Conservation (phyloP, 2,888 invertebrate species). For the Emmelina monodactyla region DNA sequence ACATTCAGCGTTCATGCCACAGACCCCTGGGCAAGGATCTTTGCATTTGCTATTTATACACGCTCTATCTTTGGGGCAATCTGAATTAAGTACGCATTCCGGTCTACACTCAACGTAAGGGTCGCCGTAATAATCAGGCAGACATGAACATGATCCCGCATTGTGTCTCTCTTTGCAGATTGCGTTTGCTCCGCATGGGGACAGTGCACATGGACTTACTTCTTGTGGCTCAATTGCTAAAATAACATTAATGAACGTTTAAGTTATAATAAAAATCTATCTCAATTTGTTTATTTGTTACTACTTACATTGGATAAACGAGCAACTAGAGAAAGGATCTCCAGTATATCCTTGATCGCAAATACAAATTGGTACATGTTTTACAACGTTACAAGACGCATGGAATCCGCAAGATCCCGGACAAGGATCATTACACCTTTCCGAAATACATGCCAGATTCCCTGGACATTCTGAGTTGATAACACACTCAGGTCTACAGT, state of each 20-base stretch:
- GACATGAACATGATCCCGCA: conserved; percentile 82
- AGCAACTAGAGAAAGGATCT: conserved; percentile 82
- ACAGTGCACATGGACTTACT: conserved; percentile 76
- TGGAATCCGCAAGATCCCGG: conserved; percentile 78
- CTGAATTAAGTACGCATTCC: conserved; percentile 87
- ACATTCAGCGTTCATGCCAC: conserved; percentile 85
- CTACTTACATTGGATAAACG: conserved; percentile 65
- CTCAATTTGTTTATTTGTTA: conserved; percentile 3
- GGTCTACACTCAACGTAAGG: conserved; percentile 87
- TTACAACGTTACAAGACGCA: conserved; percentile 73
- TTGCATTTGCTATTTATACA: conserved; percentile 85
- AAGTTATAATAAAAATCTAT: neutral
- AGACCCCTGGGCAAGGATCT: conserved; percentile 84
- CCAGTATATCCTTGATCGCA: conserved; percentile 76
- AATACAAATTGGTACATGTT: conserved; percentile 77
- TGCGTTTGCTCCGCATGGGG: conserved; percentile 88
- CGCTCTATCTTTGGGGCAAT: conserved; percentile 78
- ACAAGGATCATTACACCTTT: conserved; percentile 77
- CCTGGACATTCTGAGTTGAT: conserved; percentile 77
- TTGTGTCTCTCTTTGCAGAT: conserved; percentile 82
- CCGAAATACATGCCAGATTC: conserved; percentile 74
- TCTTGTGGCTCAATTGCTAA: conserved; percentile 62
- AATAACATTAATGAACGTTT: conserved; percentile 19
- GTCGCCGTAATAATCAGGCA: conserved; percentile 84
- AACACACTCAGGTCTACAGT: conserved; percentile 79